These are phyloP conservation scores for Halcyon leucocephala DNA, from an alignment of 2,797 vertebrate genomes.

Conservation along the genomic window DNA sequence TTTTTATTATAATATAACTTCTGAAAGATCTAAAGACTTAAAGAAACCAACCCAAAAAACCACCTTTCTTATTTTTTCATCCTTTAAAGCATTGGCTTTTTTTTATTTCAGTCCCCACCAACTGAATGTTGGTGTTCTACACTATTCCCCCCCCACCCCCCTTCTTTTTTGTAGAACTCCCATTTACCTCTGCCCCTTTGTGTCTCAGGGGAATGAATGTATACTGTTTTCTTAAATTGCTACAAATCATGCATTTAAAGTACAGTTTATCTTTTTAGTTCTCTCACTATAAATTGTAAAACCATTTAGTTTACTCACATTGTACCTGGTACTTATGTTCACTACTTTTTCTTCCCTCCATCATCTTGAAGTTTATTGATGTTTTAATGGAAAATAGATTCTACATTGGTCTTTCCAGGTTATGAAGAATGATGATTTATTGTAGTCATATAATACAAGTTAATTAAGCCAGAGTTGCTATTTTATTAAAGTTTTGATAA, in stretches of 20 bases:
- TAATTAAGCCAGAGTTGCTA: conserved; percentile 22
- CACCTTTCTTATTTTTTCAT: not conserved
- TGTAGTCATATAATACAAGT: conserved; percentile 1
- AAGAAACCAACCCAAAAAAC: not conserved
- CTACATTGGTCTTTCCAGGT: not conserved
- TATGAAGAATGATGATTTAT: conserved; percentile 44
- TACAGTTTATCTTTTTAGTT: not conserved
- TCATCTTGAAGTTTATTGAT: conserved; percentile 10
- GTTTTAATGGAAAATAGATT: conserved; percentile 25
- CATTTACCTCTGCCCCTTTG: not conserved
- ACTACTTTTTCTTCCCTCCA: not conserved
- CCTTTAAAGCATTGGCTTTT: not conserved
- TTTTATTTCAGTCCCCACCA: not conserved
- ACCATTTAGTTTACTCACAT: not conserved
- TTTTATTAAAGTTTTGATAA: conserved; percentile 55
- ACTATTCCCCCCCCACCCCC: not conserved
- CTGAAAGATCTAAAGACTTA: not conserved
- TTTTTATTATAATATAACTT: not conserved
- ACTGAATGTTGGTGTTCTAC: not conserved
- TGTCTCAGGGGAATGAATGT: not conserved
- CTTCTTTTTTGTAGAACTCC: not conserved
- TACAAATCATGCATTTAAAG: not conserved
- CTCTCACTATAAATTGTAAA: not conserved
- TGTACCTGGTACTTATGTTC: not conserved
- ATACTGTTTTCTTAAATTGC: not conserved